Evolutionary conservation across 2,797 vertebrate species (phyloP), one percentile per base, ranked within the genome.

Genomic region (Chloroceryle amazona): DNA sequence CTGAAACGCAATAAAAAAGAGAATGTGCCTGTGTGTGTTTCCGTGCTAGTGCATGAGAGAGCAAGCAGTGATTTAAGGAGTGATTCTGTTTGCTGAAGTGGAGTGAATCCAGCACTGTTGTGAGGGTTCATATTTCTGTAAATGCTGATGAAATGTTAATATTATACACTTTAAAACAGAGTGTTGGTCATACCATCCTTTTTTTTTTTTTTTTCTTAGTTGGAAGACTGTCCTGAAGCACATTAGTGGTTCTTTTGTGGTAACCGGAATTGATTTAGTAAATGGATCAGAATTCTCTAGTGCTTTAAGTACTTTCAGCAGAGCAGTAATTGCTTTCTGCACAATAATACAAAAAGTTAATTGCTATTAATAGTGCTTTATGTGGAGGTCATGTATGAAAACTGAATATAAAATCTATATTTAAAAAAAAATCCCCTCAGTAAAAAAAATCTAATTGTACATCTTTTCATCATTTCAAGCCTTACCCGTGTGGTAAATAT

Each of bases 251-350:
- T 94, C 80, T 96, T 98, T 96, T 96, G 95, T 95, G 91, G 84
- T 96, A 95, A 97, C 73, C 33, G 41, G 84, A 96, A 93, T 94
- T 97, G 92, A 96, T 97, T 95, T 92, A 92, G 90, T 96, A 95
- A 94, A 86, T 95, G 91, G 93, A 89, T 96, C 82, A 78, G 75
- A 89, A 75, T 87, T 95, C 81, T 97, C 86, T 90, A 85, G 92
- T 96, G 94, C 71, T 94, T 88, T 85, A 95, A 92, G 84, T 97
- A 91, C 91, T 96, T 97, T 58, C 70, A 70, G 78, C 61, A 88
- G 74, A 89, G 41, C 72, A 80, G 79, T 96, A 95, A 97, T 95
- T 96, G 94, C 78, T 95, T 95, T 96, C 88, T 95, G 75, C 71
- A 84, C 87, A 87, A 76, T 93, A 89, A 91, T 95, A 58, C 86